Percentiles rank a stretch among this genome's conserved stretches.
Evolutionary conservation across 2,888 invertebrate species (phyloP).

Genomic region (Aplocera efformata): DNA sequence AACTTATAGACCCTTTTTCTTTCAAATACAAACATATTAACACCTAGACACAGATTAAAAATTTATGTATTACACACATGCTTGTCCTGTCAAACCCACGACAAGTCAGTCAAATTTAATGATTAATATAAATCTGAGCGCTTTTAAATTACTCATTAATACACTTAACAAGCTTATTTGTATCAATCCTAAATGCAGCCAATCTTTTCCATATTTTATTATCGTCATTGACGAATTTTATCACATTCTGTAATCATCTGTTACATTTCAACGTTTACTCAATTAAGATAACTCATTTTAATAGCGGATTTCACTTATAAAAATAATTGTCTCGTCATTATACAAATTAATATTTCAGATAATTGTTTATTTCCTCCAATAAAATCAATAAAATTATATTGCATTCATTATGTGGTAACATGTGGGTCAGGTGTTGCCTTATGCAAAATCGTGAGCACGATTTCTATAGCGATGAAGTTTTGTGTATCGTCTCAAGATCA

Average conservation of each 20-base stretch:
- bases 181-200: conserved; percentile 1
- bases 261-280: background rate
- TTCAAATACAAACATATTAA: too few species aligned
- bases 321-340: conserved; percentile 6
- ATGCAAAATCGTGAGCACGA: conserved; percentile 26
- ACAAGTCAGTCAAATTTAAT: too few species aligned
- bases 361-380: conserved; percentile 17
- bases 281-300: conserved; percentile 1
- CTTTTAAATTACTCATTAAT: too few species aligned
- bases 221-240: too few species aligned
- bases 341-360: conserved; percentile 9
- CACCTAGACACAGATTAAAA: too few species aligned
- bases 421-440: conserved; percentile 25
- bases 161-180: conserved; percentile 6
- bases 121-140: too few species aligned
- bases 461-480: conserved; percentile 12
- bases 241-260: too few species aligned
- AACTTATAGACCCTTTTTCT: too few species aligned
- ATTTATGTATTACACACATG: too few species aligned
- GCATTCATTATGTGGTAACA: conserved; percentile 21
- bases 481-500: conserved; percentile 13
- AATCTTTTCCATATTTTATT: background rate
- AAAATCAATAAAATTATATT: conserved; percentile 12
- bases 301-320: conserved; percentile 17
- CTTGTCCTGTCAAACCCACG: too few species aligned